A percentile compares a stretch with the other conserved stretches of the same genome.
Evolutionary conservation across 2,888 invertebrate species (phyloP).

Genomic region (Dicyrtomina minuta): DNA sequence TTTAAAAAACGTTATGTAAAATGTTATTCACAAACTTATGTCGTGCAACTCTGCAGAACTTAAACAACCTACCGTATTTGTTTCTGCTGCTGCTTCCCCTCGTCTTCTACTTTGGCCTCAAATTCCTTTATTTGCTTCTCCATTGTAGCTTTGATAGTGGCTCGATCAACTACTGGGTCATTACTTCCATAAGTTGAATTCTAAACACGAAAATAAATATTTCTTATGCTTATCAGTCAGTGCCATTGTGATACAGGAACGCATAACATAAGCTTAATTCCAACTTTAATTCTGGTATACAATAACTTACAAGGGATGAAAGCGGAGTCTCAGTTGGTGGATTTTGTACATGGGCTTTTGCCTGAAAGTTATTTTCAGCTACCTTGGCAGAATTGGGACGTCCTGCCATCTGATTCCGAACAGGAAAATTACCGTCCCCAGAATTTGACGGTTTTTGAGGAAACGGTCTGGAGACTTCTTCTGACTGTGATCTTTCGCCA

Average conservation of each 20-base stretch:
- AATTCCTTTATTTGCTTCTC: slow-evolving; percentile 58
- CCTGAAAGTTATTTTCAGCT: no score
- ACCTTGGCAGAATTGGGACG: no score
- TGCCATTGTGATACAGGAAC: no score
- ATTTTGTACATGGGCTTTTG: no score
- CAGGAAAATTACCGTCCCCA: slow-evolving; percentile 6
- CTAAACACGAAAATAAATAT: neutral
- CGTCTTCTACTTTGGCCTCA: slow-evolving; percentile 59
- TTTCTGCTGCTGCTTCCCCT: slow-evolving; percentile 57
- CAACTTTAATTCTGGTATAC: no score
- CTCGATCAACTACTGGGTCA: slow-evolving; percentile 15
- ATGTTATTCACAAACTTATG: neutral
- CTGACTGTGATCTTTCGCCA: neutral
- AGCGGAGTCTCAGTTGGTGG: no score
- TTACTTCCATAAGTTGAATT: neutral
- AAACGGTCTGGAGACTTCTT: neutral
- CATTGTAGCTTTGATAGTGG: slow-evolving; percentile 55
- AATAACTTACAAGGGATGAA: no score
- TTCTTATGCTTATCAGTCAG: no score
- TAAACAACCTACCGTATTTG: slow-evolving; percentile 40
- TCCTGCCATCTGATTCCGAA: no score
- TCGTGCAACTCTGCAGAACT: neutral
- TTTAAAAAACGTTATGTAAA: neutral
- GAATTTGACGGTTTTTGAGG: neutral
- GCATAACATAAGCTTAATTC: no score